phyloP scores from a whole-genome alignment of 2,888 invertebrate species.

The Epistrophe grossulariae region DNA sequence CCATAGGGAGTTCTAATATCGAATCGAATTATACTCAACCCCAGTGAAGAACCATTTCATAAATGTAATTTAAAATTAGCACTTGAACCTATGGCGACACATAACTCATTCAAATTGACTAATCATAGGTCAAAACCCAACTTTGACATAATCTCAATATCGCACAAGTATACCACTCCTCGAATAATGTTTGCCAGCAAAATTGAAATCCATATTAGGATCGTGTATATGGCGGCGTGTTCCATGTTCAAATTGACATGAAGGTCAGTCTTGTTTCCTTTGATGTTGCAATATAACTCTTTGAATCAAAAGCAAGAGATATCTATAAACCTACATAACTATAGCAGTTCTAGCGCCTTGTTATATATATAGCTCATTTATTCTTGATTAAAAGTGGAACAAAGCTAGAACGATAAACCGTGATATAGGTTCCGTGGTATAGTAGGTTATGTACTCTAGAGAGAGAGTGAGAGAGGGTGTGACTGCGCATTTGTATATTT shows the following conservation, averaged over 20 bases:
- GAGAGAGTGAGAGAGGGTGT: conserved; percentile 45
- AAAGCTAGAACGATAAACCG: conserved; percentile 26
- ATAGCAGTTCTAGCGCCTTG: conserved; percentile 17
- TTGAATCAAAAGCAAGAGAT: conserved; percentile 41
- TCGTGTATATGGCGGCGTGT: conserved; percentile 36
- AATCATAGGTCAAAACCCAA: conserved; percentile 27
- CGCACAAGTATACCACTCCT: conserved; percentile 48
- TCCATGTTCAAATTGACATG: conserved; percentile 36
- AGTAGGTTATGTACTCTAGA: not conserved
- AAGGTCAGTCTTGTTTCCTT: conserved; percentile 64
- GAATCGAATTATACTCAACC: too few relatives aligned
- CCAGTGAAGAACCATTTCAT: too few relatives aligned
- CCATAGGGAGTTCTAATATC: too few relatives aligned
- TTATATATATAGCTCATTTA: conserved; percentile 41
- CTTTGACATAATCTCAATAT: conserved; percentile 38
- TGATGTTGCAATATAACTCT: conserved; percentile 69
- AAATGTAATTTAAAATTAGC: not conserved
- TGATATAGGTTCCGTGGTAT: conserved; percentile 8
- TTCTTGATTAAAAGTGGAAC: conserved; percentile 42
- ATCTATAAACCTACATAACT: not conserved
- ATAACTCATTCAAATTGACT: conserved; percentile 34
- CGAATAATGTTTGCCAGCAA: conserved; percentile 42
- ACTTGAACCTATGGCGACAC: not conserved
- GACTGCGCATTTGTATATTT: conserved; percentile 46
- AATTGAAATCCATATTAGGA: conserved; percentile 49